Base-by-base conservation (phyloP, 2,113 vertebrate genomes). In the Galbula dea region DNA sequence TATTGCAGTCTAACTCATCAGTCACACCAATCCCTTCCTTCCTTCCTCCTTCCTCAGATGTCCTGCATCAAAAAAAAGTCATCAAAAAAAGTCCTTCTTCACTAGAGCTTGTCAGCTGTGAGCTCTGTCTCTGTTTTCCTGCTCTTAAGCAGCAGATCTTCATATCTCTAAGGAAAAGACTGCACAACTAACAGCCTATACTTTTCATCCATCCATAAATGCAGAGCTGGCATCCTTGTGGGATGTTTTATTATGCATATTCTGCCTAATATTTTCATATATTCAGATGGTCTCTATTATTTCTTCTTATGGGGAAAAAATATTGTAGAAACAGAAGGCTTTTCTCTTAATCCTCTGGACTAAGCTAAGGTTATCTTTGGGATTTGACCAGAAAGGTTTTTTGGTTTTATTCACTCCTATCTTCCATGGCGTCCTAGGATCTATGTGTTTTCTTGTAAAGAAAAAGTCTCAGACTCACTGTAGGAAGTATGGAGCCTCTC, bases 181-280 rank as follows among this genome's bases (percentile, higher is more conserved):
- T 95, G 71, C 75, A 67, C 78, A 76, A 39, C 82, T 41, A 80
- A 69, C 49, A 92, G 82, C 32, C 84, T 86, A 30, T 89, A 88
- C 49, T 94, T 94, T 90, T 91, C 82, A 83, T 74, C 82, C 74
- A 92, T 76, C 78, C 49, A 69, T 85, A 87, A 92, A 87, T 52
- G 36, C 67, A 74, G 89, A 96, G 78, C 91, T 94, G 89, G 55
- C 57, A 85, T 87, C 82, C 93, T 92, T 67, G 59, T 74, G 75
- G 84, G 67, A 77, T 89, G 71, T 91, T 94, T 58, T 85, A 48
- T 89, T 87, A 79, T 74, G 71, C 29, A 46, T 76, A 88, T 89
- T 91, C 75, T 86, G 51, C 20, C 63, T 55, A 74, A 15, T 15
- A 43, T 87, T 96, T 93, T 89, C 58, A 80, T 58, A 82, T 36